These are phyloP conservation scores for Drosophila sproati DNA, from an alignment of 1,140 invertebrate species.

Conservation along the genomic window DNA sequence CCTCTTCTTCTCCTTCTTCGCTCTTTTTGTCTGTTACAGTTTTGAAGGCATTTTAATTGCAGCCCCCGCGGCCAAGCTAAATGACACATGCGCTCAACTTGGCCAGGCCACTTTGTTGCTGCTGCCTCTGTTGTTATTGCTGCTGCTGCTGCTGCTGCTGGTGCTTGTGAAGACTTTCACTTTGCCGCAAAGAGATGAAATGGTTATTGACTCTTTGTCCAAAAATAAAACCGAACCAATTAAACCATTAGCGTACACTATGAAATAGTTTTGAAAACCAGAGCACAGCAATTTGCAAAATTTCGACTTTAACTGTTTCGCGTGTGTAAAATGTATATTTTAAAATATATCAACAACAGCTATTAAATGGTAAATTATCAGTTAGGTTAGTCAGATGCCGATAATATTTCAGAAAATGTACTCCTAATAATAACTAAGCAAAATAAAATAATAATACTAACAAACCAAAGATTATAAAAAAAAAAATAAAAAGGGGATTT, in stretches of 20 bases:
- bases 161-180: conserved; percentile 68
- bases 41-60: conserved; percentile 78
- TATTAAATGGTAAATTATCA: not conserved
- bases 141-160: conserved; percentile 27
- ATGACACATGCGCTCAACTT: conserved; percentile 66
- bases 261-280: conserved; percentile 53
- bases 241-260: conserved; percentile 74
- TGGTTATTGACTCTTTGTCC: conserved; percentile 71
- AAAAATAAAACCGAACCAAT: conserved; percentile 74
- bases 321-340: too few relatives aligned
- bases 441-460: too few relatives aligned
- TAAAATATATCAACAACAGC: conserved; percentile 12
- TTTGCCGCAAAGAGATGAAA: conserved; percentile 67
- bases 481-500: too few relatives aligned
- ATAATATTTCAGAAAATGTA: too few relatives aligned
- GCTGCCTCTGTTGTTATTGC: conserved; percentile 16
- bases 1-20: not conserved
- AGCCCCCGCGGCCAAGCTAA: conserved; percentile 67
- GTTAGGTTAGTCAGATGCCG: too few relatives aligned
- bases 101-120: conserved; percentile 27
- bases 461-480: too few relatives aligned
- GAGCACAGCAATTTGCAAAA: conserved; percentile 33
- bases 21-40: conserved; percentile 47
- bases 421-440: too few relatives aligned
- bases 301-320: not conserved